These are phyloP conservation scores for Microctonus aethiopoides DNA, from an alignment of 2,888 invertebrate species.

Conservation along the genomic window DNA sequence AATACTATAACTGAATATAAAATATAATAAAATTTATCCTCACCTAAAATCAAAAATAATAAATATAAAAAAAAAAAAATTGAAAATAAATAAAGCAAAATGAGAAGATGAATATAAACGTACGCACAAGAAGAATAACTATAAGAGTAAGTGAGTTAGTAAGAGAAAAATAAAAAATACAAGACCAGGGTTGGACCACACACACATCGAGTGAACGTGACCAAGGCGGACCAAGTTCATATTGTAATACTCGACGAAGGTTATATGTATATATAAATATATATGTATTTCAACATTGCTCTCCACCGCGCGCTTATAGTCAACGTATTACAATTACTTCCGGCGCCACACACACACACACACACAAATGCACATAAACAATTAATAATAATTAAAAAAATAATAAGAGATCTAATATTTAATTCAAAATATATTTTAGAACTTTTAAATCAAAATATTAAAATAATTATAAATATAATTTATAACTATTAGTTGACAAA, in stretches of 20 bases:
- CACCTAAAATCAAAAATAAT: background rate
- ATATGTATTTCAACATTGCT: constrained; percentile 44
- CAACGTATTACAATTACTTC: constrained; percentile 57
- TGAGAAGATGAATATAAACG: background rate
- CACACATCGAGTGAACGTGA: constrained; percentile 65
- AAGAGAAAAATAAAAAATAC: constrained; percentile 26
- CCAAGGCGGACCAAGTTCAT: constrained; percentile 63
- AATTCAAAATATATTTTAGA: background rate
- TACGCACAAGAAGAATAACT: constrained; percentile 17
- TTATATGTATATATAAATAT: constrained; percentile 46
- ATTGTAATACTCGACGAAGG: constrained; percentile 58
- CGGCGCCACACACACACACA: constrained; percentile 37
- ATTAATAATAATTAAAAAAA: background rate
- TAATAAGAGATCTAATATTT: background rate
- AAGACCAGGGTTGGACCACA: constrained; percentile 61
- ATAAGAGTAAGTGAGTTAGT: constrained; percentile 29
- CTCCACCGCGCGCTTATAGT: constrained; percentile 60
- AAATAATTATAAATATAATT: background rate
- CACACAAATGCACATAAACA: background rate
- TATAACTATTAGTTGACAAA: background rate
- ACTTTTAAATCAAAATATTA: too few relatives aligned
- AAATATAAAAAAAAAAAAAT: background rate
- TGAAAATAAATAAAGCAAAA: background rate
- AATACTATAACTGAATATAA: too few relatives aligned
- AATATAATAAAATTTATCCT: too few relatives aligned